Evolutionary conservation across 2,113 vertebrate species (phyloP), one percentile per base, ranked within the genome.

Genomic region (Etheostoma spectabile): DNA sequence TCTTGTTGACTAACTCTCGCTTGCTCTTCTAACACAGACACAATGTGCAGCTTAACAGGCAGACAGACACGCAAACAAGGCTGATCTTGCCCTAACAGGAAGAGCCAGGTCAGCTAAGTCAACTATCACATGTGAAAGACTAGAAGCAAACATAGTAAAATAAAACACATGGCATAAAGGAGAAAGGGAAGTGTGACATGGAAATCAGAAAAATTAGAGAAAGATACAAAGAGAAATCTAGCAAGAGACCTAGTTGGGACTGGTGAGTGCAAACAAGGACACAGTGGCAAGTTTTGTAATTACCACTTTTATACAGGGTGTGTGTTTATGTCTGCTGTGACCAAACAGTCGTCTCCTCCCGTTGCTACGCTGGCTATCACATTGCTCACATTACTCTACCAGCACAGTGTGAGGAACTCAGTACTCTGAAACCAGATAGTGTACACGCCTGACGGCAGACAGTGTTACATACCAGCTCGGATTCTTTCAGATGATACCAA

Each of bases 321-420:
- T 84, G 87, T 87, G 86, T 91, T 82, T 90, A 77, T 82, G 76
- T 86, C 73, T 72, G 91, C 27, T 81, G 83, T 77, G 51, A 81
- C 84, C 86, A 77, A 87, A 77, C 59, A 56, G 48, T 42, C 38
- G 35, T 83, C 83, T 80, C 18, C 55, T 82, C 79, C 75, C 46
- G 73, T 85, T 51, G 76, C 82, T 75, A 15, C 21, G 53, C 46
- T 51, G 70, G 68, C 76, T 76, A 81, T 92, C 74, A 68, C 42
- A 5, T 83, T 78, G 74, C 91, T 86, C 76, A 71, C 82, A 82
- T 55, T 61, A 66, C 65, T 74, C 57, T 19, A 49, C 33, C 79
- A 60, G 77, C 71, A 49, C 30, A 75, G 80, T 68, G 81, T 79
- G 77, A 87, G 88, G 87, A 84, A 77, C 60, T 53, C 64, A 10